Conservation (phyloP, 1,140 invertebrate genomes). For the Stenopsyche tienmushanensis region DNA sequence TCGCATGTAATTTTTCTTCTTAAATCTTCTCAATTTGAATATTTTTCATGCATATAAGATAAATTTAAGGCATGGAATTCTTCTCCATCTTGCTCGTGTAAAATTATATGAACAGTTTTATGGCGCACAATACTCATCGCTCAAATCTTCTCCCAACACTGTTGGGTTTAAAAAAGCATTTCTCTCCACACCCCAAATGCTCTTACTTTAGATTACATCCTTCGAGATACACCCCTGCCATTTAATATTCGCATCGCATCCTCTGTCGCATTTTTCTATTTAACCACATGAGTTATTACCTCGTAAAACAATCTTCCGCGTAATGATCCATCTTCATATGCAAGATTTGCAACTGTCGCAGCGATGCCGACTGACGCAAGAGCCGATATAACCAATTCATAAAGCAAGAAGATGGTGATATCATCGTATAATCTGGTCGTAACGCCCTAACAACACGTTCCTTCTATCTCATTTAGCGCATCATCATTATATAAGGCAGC, state of each 20-base stretch:
- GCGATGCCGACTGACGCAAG: neutral
- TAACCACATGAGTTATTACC: neutral
- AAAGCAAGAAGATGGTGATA: constrained; percentile 14
- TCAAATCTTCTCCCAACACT: no score
- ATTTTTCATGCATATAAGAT: no score
- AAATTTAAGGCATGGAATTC: no score
- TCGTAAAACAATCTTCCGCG: neutral
- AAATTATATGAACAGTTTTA: no score
- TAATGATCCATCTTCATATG: neutral
- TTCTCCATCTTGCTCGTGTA: no score
- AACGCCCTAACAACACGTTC: constrained; percentile 13
- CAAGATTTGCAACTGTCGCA: neutral
- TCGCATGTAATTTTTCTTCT: no score
- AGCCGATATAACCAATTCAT: constrained; percentile 12
- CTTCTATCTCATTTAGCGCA: constrained; percentile 21
- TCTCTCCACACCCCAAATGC: no score
- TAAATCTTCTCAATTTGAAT: no score
- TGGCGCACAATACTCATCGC: no score
- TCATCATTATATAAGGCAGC: constrained; percentile 11
- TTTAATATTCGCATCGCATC: neutral
- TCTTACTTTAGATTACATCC: no score
- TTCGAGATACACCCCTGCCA: neutral
- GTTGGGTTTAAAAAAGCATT: no score
- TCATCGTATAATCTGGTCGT: constrained; percentile 17
- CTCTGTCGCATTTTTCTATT: neutral